phyloP scores from a whole-genome alignment of 2,797 vertebrate species.

The Semotilus atromaculatus region DNA sequence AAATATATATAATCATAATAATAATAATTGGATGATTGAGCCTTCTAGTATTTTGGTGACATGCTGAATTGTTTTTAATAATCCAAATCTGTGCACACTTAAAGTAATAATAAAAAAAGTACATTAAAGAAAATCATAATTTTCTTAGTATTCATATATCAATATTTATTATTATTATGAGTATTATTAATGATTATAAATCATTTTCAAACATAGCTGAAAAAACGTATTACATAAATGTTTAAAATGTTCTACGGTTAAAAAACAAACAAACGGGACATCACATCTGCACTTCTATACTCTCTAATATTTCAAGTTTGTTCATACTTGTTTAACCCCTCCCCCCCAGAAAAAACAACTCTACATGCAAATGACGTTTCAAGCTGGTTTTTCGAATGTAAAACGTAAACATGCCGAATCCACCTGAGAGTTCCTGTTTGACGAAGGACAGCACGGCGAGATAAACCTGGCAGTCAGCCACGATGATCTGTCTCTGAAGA shows the following conservation, averaged over 20 bases:
- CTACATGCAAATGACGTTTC: not conserved
- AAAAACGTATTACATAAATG: too few relatives aligned
- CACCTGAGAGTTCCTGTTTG: conserved; percentile 97
- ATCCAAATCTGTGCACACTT: too few relatives aligned
- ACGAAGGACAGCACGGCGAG: conserved; percentile 96
- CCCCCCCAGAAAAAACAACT: not conserved
- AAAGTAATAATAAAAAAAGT: not conserved
- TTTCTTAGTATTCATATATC: too few relatives aligned
- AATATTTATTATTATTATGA: too few relatives aligned
- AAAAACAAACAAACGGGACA: not conserved
- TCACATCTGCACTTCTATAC: not conserved
- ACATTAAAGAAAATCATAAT: not conserved
- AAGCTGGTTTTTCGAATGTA: not conserved
- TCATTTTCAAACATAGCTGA: too few relatives aligned
- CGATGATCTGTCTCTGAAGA: conserved; percentile 97
- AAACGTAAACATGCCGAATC: not conserved
- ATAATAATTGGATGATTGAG: not conserved
- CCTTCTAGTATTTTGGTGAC: not conserved
- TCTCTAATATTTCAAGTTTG: not conserved
- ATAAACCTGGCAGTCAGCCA: conserved; percentile 98
- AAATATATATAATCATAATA: not conserved
- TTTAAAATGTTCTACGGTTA: too few relatives aligned
- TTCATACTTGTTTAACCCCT: not conserved
- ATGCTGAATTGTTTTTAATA: not conserved
- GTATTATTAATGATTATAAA: too few relatives aligned